Base-by-base conservation (phyloP, 2,888 invertebrate genomes). In the Gnatocerus cornutus region DNA sequence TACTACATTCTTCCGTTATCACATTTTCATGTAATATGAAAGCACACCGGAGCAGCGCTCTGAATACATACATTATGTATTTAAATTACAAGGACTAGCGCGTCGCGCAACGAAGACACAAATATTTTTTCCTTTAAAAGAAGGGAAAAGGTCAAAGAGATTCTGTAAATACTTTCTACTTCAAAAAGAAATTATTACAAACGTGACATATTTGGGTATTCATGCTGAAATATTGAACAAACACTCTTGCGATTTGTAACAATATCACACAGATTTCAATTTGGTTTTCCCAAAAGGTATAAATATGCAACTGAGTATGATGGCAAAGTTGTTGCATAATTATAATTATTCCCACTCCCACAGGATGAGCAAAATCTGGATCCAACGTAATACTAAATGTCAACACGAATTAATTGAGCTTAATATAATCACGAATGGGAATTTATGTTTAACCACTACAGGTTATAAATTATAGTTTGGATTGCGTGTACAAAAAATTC, bases 61-160 rank as follows among this genome's bases (percentile, higher is more conserved):
- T 21, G 21, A 21, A 3, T 43, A 43, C 43, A 56, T 56, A 43
- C 56, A 56, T 56, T 43, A 43, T 16, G 27, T 29, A 56, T 56
- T 56, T 27, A 56, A 56, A 56, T 56, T 56, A 48, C 39, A 39
- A 56, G 16, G 14, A 43, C 7, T 56, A 21, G 21, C 10, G 29
- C 4, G 7, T 13, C 29, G 41, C 8, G 12, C 29, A 37, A 39
- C 21, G 16, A 56, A 37, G 29, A 12, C 14, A 16, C 8, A 39
- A 55, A 14, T 4, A 21, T 9, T 46, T 46, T 1, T 43, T 43
- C 12, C n/a, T 7, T 8, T 37, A 37, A 43, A 12, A 2, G 13
- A 43, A 46, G 3, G 21, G 21, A 46, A 46, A 16, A 46, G 10
- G 12, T 43, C 13, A 43, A 43, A 43, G 43, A 12, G 7, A 43